These are phyloP conservation scores for Nomada fabriciana DNA, from an alignment of 2,888 invertebrate genomes.

Conservation along the genomic window DNA sequence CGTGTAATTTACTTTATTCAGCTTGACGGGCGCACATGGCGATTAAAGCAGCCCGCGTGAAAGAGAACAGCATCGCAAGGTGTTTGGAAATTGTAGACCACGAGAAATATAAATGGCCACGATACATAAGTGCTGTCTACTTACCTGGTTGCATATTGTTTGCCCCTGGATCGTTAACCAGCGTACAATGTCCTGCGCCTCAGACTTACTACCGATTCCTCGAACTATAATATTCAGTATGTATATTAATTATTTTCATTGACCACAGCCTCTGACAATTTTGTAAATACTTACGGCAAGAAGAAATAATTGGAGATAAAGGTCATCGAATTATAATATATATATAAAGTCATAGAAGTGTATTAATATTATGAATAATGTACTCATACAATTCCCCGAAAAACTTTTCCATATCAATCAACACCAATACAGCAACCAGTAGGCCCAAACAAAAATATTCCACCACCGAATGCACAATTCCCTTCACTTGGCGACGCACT, in stretches of 20 bases:
- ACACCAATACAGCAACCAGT: too few species aligned
- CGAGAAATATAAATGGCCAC: constrained; percentile 49
- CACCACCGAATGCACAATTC: not conserved
- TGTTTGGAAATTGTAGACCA: constrained; percentile 64
- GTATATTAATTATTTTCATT: constrained; percentile 66
- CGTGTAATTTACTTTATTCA: constrained; percentile 51
- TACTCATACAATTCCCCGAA: too few species aligned
- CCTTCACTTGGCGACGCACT: not conserved
- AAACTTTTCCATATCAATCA: too few species aligned
- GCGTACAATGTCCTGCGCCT: constrained; percentile 57
- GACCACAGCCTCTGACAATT: not conserved
- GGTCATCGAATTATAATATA: too few species aligned
- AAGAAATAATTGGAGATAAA: too few species aligned
- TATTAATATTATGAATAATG: too few species aligned
- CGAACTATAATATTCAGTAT: constrained; percentile 70
- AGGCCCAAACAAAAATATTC: not conserved
- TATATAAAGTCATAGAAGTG: too few species aligned
- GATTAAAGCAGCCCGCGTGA: constrained; percentile 43
- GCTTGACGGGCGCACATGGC: constrained; percentile 54
- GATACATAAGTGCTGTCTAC: constrained; percentile 69
- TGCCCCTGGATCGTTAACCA: constrained; percentile 69
- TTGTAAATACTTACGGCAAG: not conserved
- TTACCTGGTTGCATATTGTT: constrained; percentile 70
- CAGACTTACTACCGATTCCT: constrained; percentile 72
- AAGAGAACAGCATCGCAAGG: constrained; percentile 3